Evolutionary conservation across 2,113 vertebrate species (phyloP), one percentile per base, ranked within the genome.

Genomic region (Podiceps cristatus): DNA sequence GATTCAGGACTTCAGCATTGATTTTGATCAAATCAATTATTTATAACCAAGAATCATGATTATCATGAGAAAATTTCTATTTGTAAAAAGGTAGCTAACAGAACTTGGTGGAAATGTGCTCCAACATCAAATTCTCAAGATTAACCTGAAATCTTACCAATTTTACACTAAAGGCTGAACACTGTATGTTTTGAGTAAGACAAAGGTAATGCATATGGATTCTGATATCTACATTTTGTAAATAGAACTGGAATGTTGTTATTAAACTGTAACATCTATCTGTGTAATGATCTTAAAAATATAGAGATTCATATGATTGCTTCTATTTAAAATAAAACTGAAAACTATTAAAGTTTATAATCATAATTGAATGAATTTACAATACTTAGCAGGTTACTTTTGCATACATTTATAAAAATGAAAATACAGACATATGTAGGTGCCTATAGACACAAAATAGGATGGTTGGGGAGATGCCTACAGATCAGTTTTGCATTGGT

Each of bases 351-450:
- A 59, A 16, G 10, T 49, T 45, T 80, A 7, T 11, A 64, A 53
- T 47, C 1, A 0, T 7, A 68, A 42, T 9, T 28, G 6, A 56
- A 25, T n/a, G 18, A 64, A 56, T 1, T n/a, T 27, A 18, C 1
- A 37, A 23, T 56, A 44, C 17, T 77, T 52, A 15, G 2, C 9
- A 15, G 20, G 19, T 75, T 73, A 0, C 27, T 62, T 68, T 56
- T 77, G 11, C 2, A 4, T 18, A 14, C 1, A 1, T 77, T 86
- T 81, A 40, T 33, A n/a, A 45, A 37, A 1, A 8, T 59, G 47
- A 45, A 9, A 15, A 62, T 6, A 58, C 2, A n/a, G 2, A 7
- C 2, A 18, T 6, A 55, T 3, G 0, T 35, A 13, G 45, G 9
- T 44, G 20, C 18, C 17, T 62, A 27, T 9, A 85, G 9, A 20